A percentile compares a stretch with the other conserved stretches of the same genome.
Conservation (phyloP, 2,113 vertebrate genomes). For the Oenanthe melanoleuca region DNA sequence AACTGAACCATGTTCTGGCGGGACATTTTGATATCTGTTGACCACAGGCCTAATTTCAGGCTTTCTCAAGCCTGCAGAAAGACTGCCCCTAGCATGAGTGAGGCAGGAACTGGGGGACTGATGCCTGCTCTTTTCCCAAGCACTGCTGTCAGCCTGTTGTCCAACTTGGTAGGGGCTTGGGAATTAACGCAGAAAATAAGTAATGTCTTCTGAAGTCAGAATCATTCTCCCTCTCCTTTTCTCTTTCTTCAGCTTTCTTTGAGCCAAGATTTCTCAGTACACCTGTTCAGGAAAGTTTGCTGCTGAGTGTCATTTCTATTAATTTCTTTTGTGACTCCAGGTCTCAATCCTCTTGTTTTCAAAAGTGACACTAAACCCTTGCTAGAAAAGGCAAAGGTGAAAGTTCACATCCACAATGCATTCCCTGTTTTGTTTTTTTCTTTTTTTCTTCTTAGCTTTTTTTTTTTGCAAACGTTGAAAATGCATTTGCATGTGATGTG, state of each 20-base stretch:
- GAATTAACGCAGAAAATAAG: neutral
- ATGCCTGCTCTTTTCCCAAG: neutral
- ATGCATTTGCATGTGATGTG: neutral
- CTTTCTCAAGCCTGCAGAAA: neutral
- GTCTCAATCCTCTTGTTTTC: neutral
- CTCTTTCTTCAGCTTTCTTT: neutral
- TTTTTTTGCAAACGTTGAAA: neutral
- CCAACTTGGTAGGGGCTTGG: neutral
- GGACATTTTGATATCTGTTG: neutral
- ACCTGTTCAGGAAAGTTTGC: neutral
- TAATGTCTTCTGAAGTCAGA: neutral
- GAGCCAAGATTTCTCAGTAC: neutral
- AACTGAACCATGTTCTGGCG: neutral
- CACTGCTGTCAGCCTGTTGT: neutral
- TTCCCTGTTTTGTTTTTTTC: neutral
- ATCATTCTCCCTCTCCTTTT: neutral
- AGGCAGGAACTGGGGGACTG: neutral
- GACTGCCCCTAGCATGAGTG: accelerated
- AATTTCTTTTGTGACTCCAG: neutral
- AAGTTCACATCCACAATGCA: neutral
- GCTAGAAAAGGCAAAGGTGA: neutral
- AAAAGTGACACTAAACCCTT: neutral
- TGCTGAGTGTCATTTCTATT: neutral
- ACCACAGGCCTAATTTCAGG: neutral
- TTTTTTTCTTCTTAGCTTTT: no score